Evolutionary conservation across 2,888 invertebrate species (phyloP).

Genomic region (Netelia inedita): DNA sequence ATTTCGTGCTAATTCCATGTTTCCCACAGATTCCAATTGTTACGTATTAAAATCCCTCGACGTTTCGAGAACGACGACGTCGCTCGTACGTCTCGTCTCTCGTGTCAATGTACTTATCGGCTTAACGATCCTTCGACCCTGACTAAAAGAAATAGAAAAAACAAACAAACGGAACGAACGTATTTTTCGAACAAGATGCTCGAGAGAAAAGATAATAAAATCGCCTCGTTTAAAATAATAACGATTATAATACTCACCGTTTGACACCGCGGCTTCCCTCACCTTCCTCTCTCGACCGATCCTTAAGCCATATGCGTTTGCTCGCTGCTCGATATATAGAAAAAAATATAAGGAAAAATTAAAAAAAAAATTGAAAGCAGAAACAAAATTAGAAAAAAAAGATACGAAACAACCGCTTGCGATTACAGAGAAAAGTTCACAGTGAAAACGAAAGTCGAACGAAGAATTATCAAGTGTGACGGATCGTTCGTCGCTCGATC

Average conservation of each 20-base stretch:
- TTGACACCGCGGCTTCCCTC: neutral
- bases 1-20: neutral
- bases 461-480: conserved; percentile 17
- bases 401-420: conserved; percentile 22
- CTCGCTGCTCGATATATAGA: conserved; percentile 23
- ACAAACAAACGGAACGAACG: neutral
- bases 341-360: conserved; percentile 36
- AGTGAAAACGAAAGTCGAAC: conserved; percentile 20
- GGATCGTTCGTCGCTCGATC: conserved; percentile 49
- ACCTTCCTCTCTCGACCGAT: conserved; percentile 16
- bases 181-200: conserved; percentile 49
- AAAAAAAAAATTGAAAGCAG: conserved; percentile 23
- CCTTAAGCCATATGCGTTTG: neutral
- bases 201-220: conserved; percentile 27
- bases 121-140: neutral
- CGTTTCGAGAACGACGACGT: neutral
- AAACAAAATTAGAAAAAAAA: conserved; percentile 34
- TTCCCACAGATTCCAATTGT: neutral
- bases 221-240: neutral
- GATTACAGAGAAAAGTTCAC: conserved; percentile 26
- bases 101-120: neutral
- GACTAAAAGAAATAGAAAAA: neutral
- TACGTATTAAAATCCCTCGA: neutral
- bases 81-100: neutral
- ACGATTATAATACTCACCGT: conserved; percentile 18